These are phyloP conservation scores for Spea multiplicata DNA, from an alignment of 2,113 vertebrate species.

Conservation along the genomic window DNA sequence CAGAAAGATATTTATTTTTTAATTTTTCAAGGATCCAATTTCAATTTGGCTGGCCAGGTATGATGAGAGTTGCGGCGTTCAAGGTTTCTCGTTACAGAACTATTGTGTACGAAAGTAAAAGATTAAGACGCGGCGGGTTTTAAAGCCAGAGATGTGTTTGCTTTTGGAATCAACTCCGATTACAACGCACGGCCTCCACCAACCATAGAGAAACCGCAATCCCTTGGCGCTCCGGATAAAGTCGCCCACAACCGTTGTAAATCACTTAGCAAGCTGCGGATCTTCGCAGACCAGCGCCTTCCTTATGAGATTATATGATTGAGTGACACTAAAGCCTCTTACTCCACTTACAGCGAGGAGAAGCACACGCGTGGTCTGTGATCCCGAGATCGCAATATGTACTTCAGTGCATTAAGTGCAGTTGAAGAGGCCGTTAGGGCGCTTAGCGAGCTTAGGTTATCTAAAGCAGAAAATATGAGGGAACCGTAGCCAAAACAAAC, in stretches of 20 bases:
- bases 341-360: not conserved
- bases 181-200: too few relatives aligned
- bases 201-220: not conserved
- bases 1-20: too few relatives aligned
- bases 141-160: too few relatives aligned
- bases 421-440: slow-evolving; percentile 21
- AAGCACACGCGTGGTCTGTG: not conserved
- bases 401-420: slow-evolving; percentile 13
- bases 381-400: slow-evolving; percentile 1
- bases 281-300: not conserved
- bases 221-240: not conserved
- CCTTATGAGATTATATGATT: slow-evolving; percentile 19
- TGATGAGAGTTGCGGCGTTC: too few relatives aligned
- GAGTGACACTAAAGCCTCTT: slow-evolving; percentile 1
- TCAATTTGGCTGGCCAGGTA: too few relatives aligned
- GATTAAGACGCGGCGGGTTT: too few relatives aligned
- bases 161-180: too few relatives aligned
- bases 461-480: slow-evolving; percentile 5
- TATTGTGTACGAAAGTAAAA: too few relatives aligned
- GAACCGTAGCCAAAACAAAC: slow-evolving; percentile 36
- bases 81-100: too few relatives aligned
- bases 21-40: too few relatives aligned
- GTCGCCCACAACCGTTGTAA: not conserved
- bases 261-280: not conserved
- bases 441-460: slow-evolving; percentile 15